Base-by-base conservation (phyloP, 2,113 vertebrate species). In the Rattus rattus region DNA sequence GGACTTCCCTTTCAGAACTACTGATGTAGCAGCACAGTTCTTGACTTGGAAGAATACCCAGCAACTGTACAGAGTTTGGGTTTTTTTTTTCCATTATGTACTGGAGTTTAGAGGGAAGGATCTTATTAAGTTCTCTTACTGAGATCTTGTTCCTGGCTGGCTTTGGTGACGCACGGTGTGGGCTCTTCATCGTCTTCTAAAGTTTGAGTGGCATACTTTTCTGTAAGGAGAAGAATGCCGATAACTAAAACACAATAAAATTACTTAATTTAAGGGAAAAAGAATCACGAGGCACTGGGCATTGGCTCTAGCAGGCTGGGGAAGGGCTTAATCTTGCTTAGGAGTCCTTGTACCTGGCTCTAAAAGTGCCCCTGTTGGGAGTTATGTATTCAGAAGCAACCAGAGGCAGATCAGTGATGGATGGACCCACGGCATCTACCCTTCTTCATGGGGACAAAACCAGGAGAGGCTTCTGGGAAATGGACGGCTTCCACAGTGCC, bases 161-260 rank as follows among this genome's bases (percentile, higher is more conserved):
- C 86, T 76, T 52, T 49, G 26, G 26, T 28, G 24, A 54, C 63
- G 56, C 30, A 22, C 10, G 73, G 8, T 63, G 47, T 59, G 92
- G n/a, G 33, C 67, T 63, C 49, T 85, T 83, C 43, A 61, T 3
- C 69, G n/a, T 83, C 70, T 72, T 81, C 43, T 81, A 49, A 13
- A 85, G 72, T 81, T 76, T 90, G 39, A 93, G 69, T 70, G 28
- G 75, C n/a, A 90, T 36, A 76, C 80, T 95, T 94, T 90, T 92
- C 63, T 94, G 43, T 54, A 84, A 49, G 56, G 1, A 79, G 49
- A 24, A 75, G 43, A 83, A 83, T n/a, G 47, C 47, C 30, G 70
- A 28, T 77, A n/a, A 92, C 59, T 75, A 80, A 94, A 95, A 56
- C 14, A 54, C 26, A 93, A 88, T 89, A 65, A 63, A 43, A 72